Evolutionary conservation across 2,888 invertebrate species (phyloP), one percentile per base, ranked within the genome.

Genomic region (Drosophila trichaetosa): DNA sequence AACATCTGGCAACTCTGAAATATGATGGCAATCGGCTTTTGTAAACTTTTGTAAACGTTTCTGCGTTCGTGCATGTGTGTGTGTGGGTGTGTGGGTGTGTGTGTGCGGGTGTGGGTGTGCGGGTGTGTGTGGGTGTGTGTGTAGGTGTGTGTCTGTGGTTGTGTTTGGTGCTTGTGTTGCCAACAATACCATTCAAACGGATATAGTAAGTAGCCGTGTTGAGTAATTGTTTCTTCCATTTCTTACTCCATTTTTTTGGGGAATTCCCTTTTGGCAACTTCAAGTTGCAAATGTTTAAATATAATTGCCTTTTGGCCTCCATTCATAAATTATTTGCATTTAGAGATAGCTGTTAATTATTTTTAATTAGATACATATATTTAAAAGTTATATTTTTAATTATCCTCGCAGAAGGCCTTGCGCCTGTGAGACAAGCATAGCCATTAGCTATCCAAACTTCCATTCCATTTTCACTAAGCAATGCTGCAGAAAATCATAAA

Each of bases 1-100:
- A 64, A 57, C 80, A 79, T 74, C 58, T 75, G 69, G 79, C 69
- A 79, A 59, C 69, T 59, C 65, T 65, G 46, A 42, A 62, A 72
- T 67, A 76, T 63, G 57, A 48, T 49, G 38, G 36, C 56, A 56
- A 38, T 38, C 34, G 33, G 60, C 74, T 53, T 40, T 61, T 46
- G 40, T 36, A 29, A 33, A 64, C 56, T 76, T 53, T 64, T 54
- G 52, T 52, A 79, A 75, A 74, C 48, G 51, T 24, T 51, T 29
- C 11, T 51, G 42, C 49, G 31, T 34, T 40, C 13, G 33, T 24
- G 18, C n/a, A 34, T 56, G 36, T 46, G 10, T 38, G 21, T 42
- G 34, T 36, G 61, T 56, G 53, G 27, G n/a, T 49, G n/a, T 51
- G 38, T 46, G 11, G 0, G 4, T 0, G 10, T 11, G 38, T 13